Base-by-base conservation (phyloP, 2,113 vertebrate species). In the Notarius quadriscutis region DNA sequence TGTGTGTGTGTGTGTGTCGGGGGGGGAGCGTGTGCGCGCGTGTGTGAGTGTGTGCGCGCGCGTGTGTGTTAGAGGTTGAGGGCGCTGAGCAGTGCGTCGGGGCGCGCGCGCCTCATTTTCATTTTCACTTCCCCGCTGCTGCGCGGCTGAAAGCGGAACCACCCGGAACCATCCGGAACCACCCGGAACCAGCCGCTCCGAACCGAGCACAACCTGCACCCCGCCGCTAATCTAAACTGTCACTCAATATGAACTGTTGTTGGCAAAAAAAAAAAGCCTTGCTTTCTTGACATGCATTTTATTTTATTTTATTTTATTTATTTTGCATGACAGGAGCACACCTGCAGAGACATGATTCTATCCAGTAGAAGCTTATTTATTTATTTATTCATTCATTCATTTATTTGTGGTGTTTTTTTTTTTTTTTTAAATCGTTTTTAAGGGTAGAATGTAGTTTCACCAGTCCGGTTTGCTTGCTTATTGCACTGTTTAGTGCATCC, bases 101-200 rank as follows among this genome's bases (percentile, higher is more conserved):
- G 91, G 6, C 87, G 57, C 89, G 57, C 89, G 7, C 58, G 95
- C 91, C 79, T 94, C 92, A 89, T 95, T 97, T 97, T 97, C 96
- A 95, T 97, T 98, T 98, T 97, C 96, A 95, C 95, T 97, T 97
- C 96, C 96, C 95, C 91, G 78, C 30, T 62, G 65, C 75, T 62
- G 82, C n/a, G 41, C 18, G 78, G 50, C 41, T 89, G 88, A 86
- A 87, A 88, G 84, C 72, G 51, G 60, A 85, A 78, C 58, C 22
- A n/a, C 30, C 25, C 65, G 58, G 84, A 88, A 88, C 51, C 30
- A 30, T 30, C 30, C 30, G 30, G 30, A 30, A 30, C 30, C 30
- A 30, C 30, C 30, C 30, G 30, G 30, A 30, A 30, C 30, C 30
- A 30, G n/a, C 30, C 30, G 30, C 30, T 30, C 30, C 30, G 30